Base-by-base conservation (phyloP, 1,140 invertebrate genomes). In the Hormaphis cornu region DNA sequence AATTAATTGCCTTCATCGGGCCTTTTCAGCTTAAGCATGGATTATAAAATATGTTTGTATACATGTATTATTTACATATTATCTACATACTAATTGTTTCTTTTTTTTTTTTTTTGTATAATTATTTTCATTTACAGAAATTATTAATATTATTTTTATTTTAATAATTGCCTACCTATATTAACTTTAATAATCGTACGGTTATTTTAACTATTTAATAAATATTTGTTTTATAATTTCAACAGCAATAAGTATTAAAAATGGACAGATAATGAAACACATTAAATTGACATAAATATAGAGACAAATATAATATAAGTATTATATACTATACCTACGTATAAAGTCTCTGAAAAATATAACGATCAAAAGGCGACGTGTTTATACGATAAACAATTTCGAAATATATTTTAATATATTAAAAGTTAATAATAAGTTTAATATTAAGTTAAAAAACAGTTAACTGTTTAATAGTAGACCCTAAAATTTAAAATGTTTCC, bases 201-300 rank as follows among this genome's bases (percentile, higher is more conserved):
- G 4, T 37, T n/a, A 1, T 24, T 37, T 40, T 40, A 58, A 58
- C 54, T 58, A 58, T 40, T 40, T 24, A 6, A 58, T 58, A 58
- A 58, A 58, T 58, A 58, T 58, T 58, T n/a, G n/a, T n/a, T n/a
- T n/a, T 58, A 26, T 58, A 58, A 58, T 40, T 40, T 40, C 20
- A 58, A 58, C 40, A 58, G 33, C 33, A 58, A 58, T 58, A 58
- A 58, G 24, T 40, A 40, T 37, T 40, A 37, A 40, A 33, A 58
- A 24, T 40, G 22, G 33, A 40, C 54, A 58, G 40, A 58, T 58
- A 58, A 6, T 2, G 12, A 54, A 54, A 54, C n/a, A 54, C 20
- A 8, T 22, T 40, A 40, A 40, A 58, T 37, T 40, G 54, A 58
- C 35, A 58, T 28, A 40, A 37, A 24, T 37, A 58, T 50, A 33